Evolutionary conservation across 2,888 invertebrate species (phyloP), one percentile per base, ranked within the genome.

Genomic region (Aricia artaxerxes): DNA sequence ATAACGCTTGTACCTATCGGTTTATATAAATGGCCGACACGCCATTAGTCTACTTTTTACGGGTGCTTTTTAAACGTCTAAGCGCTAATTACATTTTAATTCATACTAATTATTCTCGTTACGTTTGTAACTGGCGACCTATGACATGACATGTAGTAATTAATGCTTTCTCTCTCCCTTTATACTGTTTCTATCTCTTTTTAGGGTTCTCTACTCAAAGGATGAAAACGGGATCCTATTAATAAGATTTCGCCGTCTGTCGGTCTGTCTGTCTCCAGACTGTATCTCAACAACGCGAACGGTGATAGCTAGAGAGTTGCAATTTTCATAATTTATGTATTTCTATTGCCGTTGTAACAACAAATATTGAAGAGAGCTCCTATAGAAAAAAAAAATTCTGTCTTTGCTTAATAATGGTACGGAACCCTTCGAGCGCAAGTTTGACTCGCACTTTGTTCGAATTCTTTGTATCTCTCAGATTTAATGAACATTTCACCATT

Each of bases 61-160:
- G 75, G 49, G 44, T 44, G 73, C 49, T 24, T 75, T 75, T 75
- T 44, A 75, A 75, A 44, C 24, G 11, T 49, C 75, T 49, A 75
- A 49, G 38, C 24, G 31, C 49, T 44, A 75, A 75, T 75, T 75
- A 75, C 49, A 44, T 75, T 44, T 75, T 75, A 75, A 75, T 49
- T 75, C 75, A 49, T 49, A 49, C 75, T 75, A 75, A 75, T 75
- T 75, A 75, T 49, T 75, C 49, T 75, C 49, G 49, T 75, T 44
- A 73, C 73, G 69, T 35, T 35, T 69, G 49, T 75, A 49, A 49
- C 44, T 40, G n/a, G 75, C 49, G 49, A 75, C 75, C 75, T 75
- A 75, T 75, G 75, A 75, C 75, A 75, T 31, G 24, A 31, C 49
- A 44, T 75, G 75, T 75, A 5, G 49, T 75, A 75, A 75, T 75